Evolutionary conservation across 2,888 invertebrate species (phyloP).

Genomic region (Scaptomyza flava): DNA sequence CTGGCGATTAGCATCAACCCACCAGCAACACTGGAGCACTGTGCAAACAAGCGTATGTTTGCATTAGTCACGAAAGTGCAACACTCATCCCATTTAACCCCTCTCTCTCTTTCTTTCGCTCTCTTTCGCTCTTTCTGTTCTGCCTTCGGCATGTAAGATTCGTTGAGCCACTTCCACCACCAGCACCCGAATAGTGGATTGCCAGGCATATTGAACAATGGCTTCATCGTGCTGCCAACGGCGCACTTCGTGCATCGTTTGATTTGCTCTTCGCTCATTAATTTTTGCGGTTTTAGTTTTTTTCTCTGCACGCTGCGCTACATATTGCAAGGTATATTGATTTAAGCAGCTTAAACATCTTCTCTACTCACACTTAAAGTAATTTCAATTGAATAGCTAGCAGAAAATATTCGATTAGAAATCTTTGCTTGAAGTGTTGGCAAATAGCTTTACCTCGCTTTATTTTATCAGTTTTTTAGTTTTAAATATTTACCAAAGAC

Average conservation of each 20-base stretch:
- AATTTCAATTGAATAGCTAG: too few relatives aligned
- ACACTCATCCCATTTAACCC: slow-evolving; percentile 11
- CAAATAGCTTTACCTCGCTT: too few relatives aligned
- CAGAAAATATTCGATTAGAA: too few relatives aligned
- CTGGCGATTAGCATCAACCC: slow-evolving; percentile 74
- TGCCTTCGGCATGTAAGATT: slow-evolving; percentile 16
- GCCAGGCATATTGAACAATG: background rate
- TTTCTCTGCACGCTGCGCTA: slow-evolving; percentile 31
- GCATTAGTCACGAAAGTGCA: slow-evolving; percentile 65
- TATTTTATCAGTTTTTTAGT: too few relatives aligned
- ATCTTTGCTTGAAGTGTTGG: too few relatives aligned
- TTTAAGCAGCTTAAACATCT: background rate
- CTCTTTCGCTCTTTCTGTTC: background rate
- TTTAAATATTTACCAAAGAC: too few relatives aligned
- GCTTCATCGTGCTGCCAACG: slow-evolving; percentile 14
- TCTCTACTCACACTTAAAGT: too few relatives aligned
- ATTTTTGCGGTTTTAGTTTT: slow-evolving; percentile 70
- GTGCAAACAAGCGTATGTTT: slow-evolving; percentile 80
- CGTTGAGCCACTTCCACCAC: slow-evolving; percentile 49
- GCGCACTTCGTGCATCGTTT: slow-evolving; percentile 66
- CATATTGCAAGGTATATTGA: slow-evolving; percentile 21
- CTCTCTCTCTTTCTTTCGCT: background rate
- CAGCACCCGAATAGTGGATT: background rate
- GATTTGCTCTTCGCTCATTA: slow-evolving; percentile 75
- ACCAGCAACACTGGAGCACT: slow-evolving; percentile 37